A percentile compares a stretch with the other conserved stretches of the same genome.
Evolutionary conservation across 2,888 invertebrate genomes (phyloP).

Genomic region (Cryptocephalus moraei): DNA sequence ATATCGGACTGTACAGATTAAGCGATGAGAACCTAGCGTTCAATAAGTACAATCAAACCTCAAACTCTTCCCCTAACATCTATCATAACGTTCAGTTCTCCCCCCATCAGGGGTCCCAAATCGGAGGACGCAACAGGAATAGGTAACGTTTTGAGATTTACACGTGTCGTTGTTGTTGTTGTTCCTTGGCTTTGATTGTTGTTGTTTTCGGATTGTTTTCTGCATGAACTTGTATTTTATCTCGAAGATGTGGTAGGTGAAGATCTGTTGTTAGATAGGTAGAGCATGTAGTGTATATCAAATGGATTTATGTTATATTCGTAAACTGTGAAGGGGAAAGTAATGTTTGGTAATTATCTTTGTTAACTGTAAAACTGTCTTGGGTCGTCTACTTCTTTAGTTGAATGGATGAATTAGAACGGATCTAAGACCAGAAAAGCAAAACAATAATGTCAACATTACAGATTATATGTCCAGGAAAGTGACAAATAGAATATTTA

Average conservation of each 20-base stretch:
- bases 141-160: constrained; percentile 9
- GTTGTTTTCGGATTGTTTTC: constrained; percentile 1
- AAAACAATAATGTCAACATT: no score
- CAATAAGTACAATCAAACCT: constrained; percentile 20
- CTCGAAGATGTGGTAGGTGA: neutral
- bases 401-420: no score
- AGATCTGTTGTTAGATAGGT: no score
- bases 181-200: constrained; percentile 4
- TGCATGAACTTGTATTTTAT: neutral
- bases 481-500: no score
- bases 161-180: neutral
- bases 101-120: constrained; percentile 11
- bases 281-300: no score
- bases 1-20: constrained; percentile 13
- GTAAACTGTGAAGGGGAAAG: no score
- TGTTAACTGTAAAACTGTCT: no score
- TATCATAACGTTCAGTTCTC: constrained; percentile 10
- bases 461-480: no score
- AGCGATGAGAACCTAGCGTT: constrained; percentile 18
- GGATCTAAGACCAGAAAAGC: no score
- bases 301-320: no score
- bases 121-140: constrained; percentile 16
- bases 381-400: no score
- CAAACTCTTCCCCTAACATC: constrained; percentile 13
- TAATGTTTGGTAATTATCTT: no score